A percentile compares a stretch with the other conserved stretches of the same genome.
These are phyloP conservation scores for Agonopterix subpropinquella DNA, from an alignment of 2,888 invertebrate genomes.

Conservation along the genomic window DNA sequence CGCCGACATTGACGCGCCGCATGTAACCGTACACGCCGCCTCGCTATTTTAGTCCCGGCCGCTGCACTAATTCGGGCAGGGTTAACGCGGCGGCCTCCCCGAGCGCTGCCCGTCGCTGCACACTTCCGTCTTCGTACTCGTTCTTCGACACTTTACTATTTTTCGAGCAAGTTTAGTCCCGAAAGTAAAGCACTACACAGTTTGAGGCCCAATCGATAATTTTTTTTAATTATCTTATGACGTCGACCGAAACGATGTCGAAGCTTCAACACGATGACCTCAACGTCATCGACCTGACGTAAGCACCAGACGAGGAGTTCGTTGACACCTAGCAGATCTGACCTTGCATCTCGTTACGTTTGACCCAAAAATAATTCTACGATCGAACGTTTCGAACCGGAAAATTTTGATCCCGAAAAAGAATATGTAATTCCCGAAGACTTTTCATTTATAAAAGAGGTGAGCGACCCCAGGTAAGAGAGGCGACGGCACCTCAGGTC, in stretches of 20 bases:
- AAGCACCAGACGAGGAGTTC: slow-evolving; percentile 64
- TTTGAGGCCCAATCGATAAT: slow-evolving; percentile 11
- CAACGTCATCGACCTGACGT: slow-evolving; percentile 70
- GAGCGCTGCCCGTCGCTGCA: slow-evolving; percentile 51
- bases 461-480: slow-evolving; percentile 65
- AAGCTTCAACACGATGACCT: slow-evolving; percentile 40
- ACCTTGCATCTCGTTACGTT: slow-evolving; percentile 62
- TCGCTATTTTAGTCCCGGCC: slow-evolving; percentile 71
- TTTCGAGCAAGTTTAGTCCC: neutral
- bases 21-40: slow-evolving; percentile 73
- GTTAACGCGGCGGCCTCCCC: slow-evolving; percentile 70
- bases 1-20: slow-evolving; percentile 67
- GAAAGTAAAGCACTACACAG: slow-evolving; percentile 17
- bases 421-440: slow-evolving; percentile 17
- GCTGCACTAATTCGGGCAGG: slow-evolving; percentile 76
- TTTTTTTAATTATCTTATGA: slow-evolving; percentile 14
- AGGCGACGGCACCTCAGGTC: slow-evolving; percentile 69
- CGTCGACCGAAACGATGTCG: slow-evolving; percentile 13
- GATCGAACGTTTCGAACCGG: slow-evolving; percentile 14
- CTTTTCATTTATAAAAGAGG: slow-evolving; percentile 41
- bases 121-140: slow-evolving; percentile 65
- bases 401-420: slow-evolving; percentile 20
- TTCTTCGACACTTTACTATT: slow-evolving; percentile 47
- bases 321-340: slow-evolving; percentile 65
- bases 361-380: slow-evolving; percentile 53